These are phyloP conservation scores for Apteryx owenii DNA, from an alignment of 2,113 vertebrate species.

Conservation along the genomic window DNA sequence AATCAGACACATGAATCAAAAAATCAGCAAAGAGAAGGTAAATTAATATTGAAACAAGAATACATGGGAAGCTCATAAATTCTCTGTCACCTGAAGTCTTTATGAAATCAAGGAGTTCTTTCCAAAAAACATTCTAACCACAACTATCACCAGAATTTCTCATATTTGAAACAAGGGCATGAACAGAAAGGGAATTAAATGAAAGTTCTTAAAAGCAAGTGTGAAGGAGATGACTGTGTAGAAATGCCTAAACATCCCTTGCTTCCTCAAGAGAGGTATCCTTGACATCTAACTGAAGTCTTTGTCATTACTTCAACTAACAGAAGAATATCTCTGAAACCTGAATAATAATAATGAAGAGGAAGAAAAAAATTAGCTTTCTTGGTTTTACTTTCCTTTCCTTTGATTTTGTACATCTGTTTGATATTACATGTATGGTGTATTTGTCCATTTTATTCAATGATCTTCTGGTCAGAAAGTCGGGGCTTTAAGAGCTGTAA, in stretches of 20 bases:
- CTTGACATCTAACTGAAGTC: not conserved
- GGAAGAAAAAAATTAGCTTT: not conserved
- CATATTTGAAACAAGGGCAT: not conserved
- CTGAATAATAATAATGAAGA: not conserved
- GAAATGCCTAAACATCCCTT: not conserved
- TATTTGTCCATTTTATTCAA: not conserved
- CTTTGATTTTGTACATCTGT: not conserved
- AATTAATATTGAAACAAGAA: not conserved
- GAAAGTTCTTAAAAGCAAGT: not conserved
- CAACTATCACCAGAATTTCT: not conserved
- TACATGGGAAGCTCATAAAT: not conserved
- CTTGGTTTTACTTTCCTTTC: not conserved
- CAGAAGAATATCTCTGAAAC: not conserved
- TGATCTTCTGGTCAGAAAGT: not conserved
- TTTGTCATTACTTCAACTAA: not conserved
- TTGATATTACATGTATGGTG: not conserved
- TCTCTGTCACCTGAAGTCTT: not conserved
- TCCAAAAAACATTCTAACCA: not conserved
- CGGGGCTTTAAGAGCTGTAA: not conserved
- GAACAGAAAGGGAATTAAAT: not conserved
- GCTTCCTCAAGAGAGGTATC: not conserved
- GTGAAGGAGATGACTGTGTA: not conserved
- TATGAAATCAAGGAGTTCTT: not conserved
- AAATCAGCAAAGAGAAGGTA: not conserved
- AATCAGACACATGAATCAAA: not conserved